Percentiles rank a stretch among this genome's conserved stretches.
These are phyloP conservation scores for Oncorhynchus gorbuscha DNA, from an alignment of 2,113 vertebrate species.

Conservation along the genomic window DNA sequence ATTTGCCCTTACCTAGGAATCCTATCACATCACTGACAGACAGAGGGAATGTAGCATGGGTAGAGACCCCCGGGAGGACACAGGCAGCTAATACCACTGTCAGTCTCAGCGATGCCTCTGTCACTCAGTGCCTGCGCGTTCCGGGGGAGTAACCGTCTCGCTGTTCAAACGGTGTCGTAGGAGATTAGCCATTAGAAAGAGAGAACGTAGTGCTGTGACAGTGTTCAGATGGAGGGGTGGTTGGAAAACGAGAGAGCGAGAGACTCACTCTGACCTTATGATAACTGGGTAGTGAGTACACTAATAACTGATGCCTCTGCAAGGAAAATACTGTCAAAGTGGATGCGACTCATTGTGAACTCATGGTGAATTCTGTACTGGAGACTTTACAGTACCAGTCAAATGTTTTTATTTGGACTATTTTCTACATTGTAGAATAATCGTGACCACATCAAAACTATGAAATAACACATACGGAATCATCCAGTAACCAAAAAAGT, in stretches of 20 bases:
- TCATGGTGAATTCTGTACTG: neutral
- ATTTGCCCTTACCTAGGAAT: neutral
- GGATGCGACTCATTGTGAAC: neutral
- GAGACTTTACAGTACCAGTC: too few relatives aligned
- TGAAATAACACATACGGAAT: too few relatives aligned
- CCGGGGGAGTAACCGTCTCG: constrained; percentile 1
- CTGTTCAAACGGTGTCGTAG: constrained; percentile 30
- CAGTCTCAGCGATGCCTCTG: constrained; percentile 11
- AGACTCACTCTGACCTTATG: constrained; percentile 24
- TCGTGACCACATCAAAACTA: too few relatives aligned
- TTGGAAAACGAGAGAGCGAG: constrained; percentile 1
- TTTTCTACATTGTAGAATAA: too few relatives aligned
- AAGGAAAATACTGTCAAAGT: neutral
- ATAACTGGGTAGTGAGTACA: constrained; percentile 19
- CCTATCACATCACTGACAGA: constrained; percentile 17
- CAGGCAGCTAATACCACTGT: constrained; percentile 19
- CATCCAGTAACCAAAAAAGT: too few relatives aligned
- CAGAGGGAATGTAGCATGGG: neutral
- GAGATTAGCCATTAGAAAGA: constrained; percentile 25
- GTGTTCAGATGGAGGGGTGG: neutral
- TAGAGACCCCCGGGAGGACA: constrained; percentile 22
- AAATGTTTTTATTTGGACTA: too few relatives aligned
- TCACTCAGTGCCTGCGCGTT: constrained; percentile 24
- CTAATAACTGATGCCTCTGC: constrained; percentile 17
- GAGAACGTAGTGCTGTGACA: constrained; percentile 17